Conservation (phyloP, 2,797 vertebrate genomes). For the Apogon hyalosoma region DNA sequence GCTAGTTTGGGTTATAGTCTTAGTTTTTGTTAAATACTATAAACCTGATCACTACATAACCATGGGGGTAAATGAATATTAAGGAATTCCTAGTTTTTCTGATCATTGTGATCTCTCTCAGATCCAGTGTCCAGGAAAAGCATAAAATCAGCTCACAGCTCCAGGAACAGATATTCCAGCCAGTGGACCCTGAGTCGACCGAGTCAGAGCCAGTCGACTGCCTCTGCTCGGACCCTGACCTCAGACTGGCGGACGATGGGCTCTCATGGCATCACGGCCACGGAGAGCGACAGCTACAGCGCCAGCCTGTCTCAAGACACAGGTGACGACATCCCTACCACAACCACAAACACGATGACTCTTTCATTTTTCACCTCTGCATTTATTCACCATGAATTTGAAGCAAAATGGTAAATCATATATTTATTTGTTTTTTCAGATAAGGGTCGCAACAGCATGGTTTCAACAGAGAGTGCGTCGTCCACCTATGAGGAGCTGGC, state of each 20-base stretch:
- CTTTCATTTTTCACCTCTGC: background rate
- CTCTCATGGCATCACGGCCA: slow-evolving; percentile 96
- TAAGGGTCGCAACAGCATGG: slow-evolving; percentile 99
- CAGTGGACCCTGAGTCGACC: slow-evolving; percentile 95
- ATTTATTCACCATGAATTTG: too few species aligned
- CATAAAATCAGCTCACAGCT: slow-evolving; percentile 95
- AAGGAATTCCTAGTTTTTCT: slow-evolving; percentile 1
- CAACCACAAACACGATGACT: background rate
- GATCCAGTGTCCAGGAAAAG: slow-evolving; percentile 97
- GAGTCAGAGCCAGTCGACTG: slow-evolving; percentile 95
- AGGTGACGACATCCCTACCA: slow-evolving; percentile 76
- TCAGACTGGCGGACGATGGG: slow-evolving; percentile 97
- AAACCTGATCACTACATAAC: too few species aligned
- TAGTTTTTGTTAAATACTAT: too few species aligned
- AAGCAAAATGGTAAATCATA: background rate
- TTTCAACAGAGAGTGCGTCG: slow-evolving; percentile 97
- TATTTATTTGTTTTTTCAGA: slow-evolving; percentile 76
- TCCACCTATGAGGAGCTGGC: slow-evolving; percentile 99
- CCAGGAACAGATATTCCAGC: slow-evolving; percentile 96
- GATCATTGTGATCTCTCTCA: slow-evolving; percentile 42
- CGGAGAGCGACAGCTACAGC: slow-evolving; percentile 98
- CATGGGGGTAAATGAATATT: too few species aligned
- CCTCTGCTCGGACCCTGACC: slow-evolving; percentile 93
- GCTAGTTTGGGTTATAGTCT: too few species aligned
- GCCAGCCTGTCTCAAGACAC: slow-evolving; percentile 98